Evolutionary conservation across 2,797 vertebrate species (phyloP), one percentile per base, ranked within the genome.

Genomic region (Cercopithecus neglectus): DNA sequence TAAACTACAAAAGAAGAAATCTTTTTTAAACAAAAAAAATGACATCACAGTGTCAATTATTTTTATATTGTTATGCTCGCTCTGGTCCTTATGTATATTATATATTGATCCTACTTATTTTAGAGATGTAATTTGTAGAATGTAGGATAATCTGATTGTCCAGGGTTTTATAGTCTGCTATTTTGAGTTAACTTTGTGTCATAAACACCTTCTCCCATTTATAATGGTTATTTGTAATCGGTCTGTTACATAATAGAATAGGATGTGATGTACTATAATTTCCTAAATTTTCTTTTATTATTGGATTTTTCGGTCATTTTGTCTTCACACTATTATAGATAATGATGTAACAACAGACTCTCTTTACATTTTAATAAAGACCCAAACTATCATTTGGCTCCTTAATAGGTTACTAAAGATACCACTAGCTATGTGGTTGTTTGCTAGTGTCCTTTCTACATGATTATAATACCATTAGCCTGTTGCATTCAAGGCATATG

Each of bases 331-430:
- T 39, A 46, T 74, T 91, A 44, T 19, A 79, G n/a, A 64, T 90
- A 74, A 81, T 86, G 39, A 48, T 80, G 46, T 74, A 92, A 90
- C 92, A 89, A 87, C 3, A 90, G 24, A 1, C 7, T 61, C 4
- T 91, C 17, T 61, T 91, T 92, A 28, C 24, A 80, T 94, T 92
- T 92, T 89, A 94, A 75, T 96, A 95, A 91, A 75, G 67, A 70
- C 11, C 41, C 48, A 96, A 48, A 74, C 36, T 94, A 14, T 96
- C 41, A 72, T 46, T 91, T 82, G 19, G 24, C 48, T 80, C n/a
- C 72, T 48, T 64, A 86, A 53, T 48, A 61, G 46, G 30, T 70
- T 74, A 33, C 48, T 81, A 80, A 87, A 86, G 44, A 57, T 50
- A 72, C 72, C n/a, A n/a, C 81, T 88, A 44, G 33, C n/a, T 81